A percentile compares a stretch with the other conserved stretches of the same genome.
Conservation (phyloP, 2,797 vertebrate species). For the Octomys mimax region DNA sequence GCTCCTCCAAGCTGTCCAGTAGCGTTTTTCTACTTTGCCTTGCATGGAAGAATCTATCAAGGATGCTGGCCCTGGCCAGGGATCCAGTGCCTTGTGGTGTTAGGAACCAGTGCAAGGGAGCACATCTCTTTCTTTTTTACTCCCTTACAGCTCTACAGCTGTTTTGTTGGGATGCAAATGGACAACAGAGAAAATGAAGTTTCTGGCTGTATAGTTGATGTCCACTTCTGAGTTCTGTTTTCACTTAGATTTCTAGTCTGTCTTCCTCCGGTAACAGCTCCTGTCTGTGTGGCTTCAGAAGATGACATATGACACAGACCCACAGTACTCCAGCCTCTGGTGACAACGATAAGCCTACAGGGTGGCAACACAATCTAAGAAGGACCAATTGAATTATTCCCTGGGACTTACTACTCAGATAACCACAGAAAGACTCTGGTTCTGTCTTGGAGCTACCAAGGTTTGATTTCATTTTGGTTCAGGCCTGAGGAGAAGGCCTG, state of each 20-base stretch:
- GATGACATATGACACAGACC: not conserved
- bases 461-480: not conserved
- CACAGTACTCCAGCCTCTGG: not conserved
- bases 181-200: not conserved
- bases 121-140: not conserved
- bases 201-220: not conserved
- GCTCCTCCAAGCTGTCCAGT: not conserved
- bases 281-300: not conserved
- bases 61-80: not conserved
- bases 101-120: not conserved
- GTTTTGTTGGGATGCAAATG: not conserved
- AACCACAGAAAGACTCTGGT: not conserved
- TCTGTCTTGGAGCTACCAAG: not conserved
- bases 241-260: not conserved
- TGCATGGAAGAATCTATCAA: not conserved
- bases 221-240: not conserved
- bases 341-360: not conserved
- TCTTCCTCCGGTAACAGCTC: not conserved
- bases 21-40: constrained; percentile 27
- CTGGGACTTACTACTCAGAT: not conserved
- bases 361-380: not conserved
- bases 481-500: not conserved
- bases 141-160: not conserved
- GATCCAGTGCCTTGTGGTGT: not conserved
- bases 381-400: not conserved